Conservation (phyloP, 2,888 invertebrate genomes). For the Protonemura montana region DNA sequence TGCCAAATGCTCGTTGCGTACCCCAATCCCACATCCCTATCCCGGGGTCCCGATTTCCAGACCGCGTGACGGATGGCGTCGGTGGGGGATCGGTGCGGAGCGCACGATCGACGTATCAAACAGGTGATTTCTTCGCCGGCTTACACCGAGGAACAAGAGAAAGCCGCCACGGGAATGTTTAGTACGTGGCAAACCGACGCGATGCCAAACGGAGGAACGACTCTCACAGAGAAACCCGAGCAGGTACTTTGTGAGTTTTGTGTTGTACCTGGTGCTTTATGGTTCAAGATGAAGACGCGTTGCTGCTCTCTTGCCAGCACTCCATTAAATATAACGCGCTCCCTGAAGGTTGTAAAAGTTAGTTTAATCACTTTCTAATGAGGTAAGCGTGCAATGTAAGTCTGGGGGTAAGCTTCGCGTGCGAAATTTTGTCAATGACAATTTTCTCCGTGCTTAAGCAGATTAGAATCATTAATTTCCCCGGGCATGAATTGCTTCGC, state of each 20-base stretch:
- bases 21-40: neutral
- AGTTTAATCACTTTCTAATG: constrained; percentile 7
- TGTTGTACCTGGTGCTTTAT: neutral
- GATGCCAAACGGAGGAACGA: too few species aligned
- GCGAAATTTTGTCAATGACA: neutral
- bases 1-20: neutral
- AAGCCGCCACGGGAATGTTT: too few species aligned
- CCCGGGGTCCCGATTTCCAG: neutral
- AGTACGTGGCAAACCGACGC: too few species aligned
- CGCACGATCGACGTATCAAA: neutral
- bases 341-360: neutral
- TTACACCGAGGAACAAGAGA: too few species aligned
- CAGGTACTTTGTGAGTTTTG: neutral
- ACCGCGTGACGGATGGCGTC: neutral
- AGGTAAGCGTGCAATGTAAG: neutral
- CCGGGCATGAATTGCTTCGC: neutral
- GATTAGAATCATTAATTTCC: constrained; percentile 1
- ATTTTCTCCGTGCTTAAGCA: neutral
- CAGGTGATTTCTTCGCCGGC: neutral
- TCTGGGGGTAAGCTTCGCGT: neutral
- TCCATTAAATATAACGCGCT: neutral
- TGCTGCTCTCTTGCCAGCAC: neutral
- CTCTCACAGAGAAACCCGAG: too few species aligned
- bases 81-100: neutral
- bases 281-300: neutral